Evolutionary conservation across 2,113 vertebrate genomes (phyloP), one percentile per base, ranked within the genome.

Genomic region (Machaerirhynchus nigripectus): DNA sequence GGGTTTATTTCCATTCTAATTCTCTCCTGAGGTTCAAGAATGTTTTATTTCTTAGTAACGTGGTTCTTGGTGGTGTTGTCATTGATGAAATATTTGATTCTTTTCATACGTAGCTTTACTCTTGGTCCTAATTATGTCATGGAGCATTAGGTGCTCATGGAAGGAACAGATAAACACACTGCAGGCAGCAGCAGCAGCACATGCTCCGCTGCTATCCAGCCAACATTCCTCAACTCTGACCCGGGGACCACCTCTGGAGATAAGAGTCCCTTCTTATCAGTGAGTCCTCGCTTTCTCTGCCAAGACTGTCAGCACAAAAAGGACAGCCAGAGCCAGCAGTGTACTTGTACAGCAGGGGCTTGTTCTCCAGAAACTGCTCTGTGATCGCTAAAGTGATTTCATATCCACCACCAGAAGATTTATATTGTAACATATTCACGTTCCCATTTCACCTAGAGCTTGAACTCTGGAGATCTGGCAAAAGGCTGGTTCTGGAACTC

Each of bases 141-240:
- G 59, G 74, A 77, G 76, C 89, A 76, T 82, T 87, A 68, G 81
- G 81, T 82, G 84, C 81, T 89, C 89, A 18, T 56, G 84, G 84
- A 85, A 84, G 85, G 87, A 86, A 13, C 23, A 67, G 87, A 85
- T 59, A 56, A 73, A 46, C 52, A 15, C 35, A 16, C n/a, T 35
- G 26, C 15, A 44, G 61, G 75, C 82, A 92, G 89, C 84, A 76
- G 75, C 79, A 75, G 87, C 87, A 90, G 93, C 83, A 86, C 90
- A 59, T 74, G 68, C 68, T 94, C 60, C 1, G 0, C 3, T 55
- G 64, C 71, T 88, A 6, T 16, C 59, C 79, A 44, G 95, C 90
- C 95, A 96, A 86, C 95, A 92, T 96, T 96, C 95, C 83, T 94
- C 87, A 90, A 31, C 95, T 84, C 90, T 93, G 96, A 94, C 85